Base-by-base conservation (phyloP, 2,113 vertebrate genomes). In the Morone chrysops region DNA sequence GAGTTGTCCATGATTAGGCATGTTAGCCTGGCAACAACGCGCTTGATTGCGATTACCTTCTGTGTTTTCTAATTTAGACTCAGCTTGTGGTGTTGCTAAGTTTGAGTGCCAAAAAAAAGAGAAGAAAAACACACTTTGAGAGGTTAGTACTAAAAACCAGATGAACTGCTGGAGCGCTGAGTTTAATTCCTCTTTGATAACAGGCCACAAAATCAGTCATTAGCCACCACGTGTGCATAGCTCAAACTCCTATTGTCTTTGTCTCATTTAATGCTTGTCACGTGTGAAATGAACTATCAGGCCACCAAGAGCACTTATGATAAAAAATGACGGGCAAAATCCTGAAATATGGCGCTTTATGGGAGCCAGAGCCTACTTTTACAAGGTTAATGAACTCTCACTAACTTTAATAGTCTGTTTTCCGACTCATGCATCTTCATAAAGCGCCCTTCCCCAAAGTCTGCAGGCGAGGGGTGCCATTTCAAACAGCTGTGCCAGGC, bases 371-470 rank as follows among this genome's bases (percentile, higher is more conserved):
- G 73, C 86, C 82, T 75, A 81, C 86, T 92, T 88, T 83, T 82
- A 92, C 92, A 90, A 93, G 90, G 92, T 92, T 94, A 95, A 92
- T 92, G 91, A 94, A 93, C 89, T 93, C 90, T 87, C 83, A 67
- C 91, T 90, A 92, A 91, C 90, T 94, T 90, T 92, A 90, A 92
- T 91, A 85, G 90, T 90, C 87, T 85, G 87, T 91, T 92, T 91
- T 90, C 84, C 78, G 53, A 78, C 90, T 87, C 92, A 90, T 93
- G 93, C 89, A 75, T 93, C 92, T 94, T 89, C 90, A 94, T 93
- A 91, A 94, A 93, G 89, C 75, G 22, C 72, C 89, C 85, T 87
- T 88, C 85, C 82, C 87, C 81, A 70, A 86, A 88, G 88, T 92
- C 90, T 91, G 76, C 83, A 81, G 87, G 92, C 89, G 41, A 90